Conservation (phyloP, 1,140 invertebrate genomes). For the Bombus fervidus region DNA sequence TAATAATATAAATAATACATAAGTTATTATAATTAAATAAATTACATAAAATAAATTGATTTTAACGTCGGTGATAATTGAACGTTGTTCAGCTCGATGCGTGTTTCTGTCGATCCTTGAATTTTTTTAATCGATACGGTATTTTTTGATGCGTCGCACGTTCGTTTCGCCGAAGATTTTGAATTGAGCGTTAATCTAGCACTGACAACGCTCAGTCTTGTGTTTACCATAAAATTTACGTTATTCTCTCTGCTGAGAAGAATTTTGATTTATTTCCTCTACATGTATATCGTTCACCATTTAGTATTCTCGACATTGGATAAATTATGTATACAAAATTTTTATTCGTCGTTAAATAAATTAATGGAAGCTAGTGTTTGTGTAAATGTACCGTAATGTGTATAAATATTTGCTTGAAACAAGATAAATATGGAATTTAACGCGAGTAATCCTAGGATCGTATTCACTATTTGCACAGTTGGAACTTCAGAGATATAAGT, state of each 20-base stretch:
- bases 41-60: no score
- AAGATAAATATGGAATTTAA: neutral
- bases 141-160: neutral
- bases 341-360: neutral
- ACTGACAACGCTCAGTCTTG: no score
- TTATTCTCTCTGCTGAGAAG: neutral
- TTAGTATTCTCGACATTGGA: neutral
- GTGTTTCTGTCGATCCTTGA: neutral
- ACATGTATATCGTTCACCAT: neutral
- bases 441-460: neutral
- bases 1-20: no score
- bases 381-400: neutral
- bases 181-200: neutral
- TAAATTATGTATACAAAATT: neutral
- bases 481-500: neutral
- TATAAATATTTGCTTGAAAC: neutral
- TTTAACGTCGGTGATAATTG: neutral
- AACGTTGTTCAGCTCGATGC: neutral
- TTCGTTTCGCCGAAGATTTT: neutral
- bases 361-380: neutral
- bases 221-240: neutral
- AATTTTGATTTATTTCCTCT: neutral
- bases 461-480: neutral
- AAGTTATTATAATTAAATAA: no score
- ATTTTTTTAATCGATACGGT: neutral